Evolutionary conservation across 1,140 invertebrate genomes (phyloP).

Genomic region (Homarus americanus): DNA sequence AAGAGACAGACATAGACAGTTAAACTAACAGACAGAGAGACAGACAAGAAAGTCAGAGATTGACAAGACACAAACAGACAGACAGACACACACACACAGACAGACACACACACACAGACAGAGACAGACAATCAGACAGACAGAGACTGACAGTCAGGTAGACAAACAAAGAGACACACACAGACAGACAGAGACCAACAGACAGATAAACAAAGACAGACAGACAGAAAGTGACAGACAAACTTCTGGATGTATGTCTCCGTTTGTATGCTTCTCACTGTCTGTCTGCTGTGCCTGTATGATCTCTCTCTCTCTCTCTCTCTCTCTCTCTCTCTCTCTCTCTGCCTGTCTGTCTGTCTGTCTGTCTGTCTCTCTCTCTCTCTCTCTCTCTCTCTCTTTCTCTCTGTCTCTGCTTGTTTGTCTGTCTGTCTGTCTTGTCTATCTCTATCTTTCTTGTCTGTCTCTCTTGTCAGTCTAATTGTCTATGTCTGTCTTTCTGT

Average conservation of each 20-base stretch:
- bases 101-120: background rate
- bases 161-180: background rate
- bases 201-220: background rate
- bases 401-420: background rate
- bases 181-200: background rate
- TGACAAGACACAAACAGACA: no score
- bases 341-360: conserved; percentile 11
- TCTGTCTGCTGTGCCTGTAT: background rate
- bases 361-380: conserved; percentile 11
- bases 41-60: no score
- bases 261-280: background rate
- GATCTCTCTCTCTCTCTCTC: conserved; percentile 13
- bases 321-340: conserved; percentile 32
- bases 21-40: no score
- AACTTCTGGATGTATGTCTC: background rate
- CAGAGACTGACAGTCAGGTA: background rate
- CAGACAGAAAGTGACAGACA: conserved; percentile 1
- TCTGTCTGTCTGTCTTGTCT: no score
- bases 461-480: conserved; percentile 17
- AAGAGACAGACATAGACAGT: no score
- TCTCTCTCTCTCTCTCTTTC: background rate
- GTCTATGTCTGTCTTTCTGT: conserved; percentile 18
- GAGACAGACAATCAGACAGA: background rate
- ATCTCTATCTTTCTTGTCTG: background rate
- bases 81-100: no score